A percentile compares a stretch with the other conserved stretches of the same genome.
Conservation (phyloP, 2,797 vertebrate genomes). For the Acanthurus tractus region DNA sequence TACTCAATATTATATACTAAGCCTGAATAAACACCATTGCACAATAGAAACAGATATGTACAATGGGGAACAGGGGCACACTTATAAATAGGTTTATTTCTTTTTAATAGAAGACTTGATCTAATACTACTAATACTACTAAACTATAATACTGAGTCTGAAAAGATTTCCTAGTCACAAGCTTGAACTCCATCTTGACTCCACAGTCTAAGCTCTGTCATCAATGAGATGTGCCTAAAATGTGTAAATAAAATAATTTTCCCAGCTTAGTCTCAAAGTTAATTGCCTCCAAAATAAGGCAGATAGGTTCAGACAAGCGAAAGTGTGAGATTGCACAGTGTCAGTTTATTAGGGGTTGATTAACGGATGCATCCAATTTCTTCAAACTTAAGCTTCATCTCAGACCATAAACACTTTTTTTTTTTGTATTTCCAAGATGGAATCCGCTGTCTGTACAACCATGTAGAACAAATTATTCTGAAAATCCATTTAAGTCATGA, state of each 20-base stretch:
- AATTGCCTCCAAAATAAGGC: slow-evolving; percentile 56
- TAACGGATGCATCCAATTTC: slow-evolving; percentile 53
- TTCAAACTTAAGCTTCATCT: slow-evolving; percentile 55
- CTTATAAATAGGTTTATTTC: background rate
- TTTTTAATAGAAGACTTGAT: slow-evolving; percentile 14
- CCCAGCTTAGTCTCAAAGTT: slow-evolving; percentile 49
- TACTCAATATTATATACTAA: background rate
- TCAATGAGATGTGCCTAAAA: slow-evolving; percentile 36
- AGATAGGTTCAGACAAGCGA: slow-evolving; percentile 53
- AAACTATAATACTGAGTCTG: background rate
- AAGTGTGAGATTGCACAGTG: slow-evolving; percentile 51
- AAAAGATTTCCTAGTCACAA: slow-evolving; percentile 22
- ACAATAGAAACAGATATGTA: background rate
- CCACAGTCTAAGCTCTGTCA: slow-evolving; percentile 23
- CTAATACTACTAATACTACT: background rate
- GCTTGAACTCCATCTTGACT: slow-evolving; percentile 42
- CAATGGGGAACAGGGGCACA: background rate
- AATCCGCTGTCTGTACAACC: slow-evolving; percentile 60
- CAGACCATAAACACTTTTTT: slow-evolving; percentile 41
- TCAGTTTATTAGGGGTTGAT: slow-evolving; percentile 43
- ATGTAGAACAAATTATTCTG: slow-evolving; percentile 63
- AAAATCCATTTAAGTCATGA: slow-evolving; percentile 74
- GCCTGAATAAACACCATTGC: background rate
- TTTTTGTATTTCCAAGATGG: slow-evolving; percentile 45
- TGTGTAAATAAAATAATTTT: slow-evolving; percentile 57